A percentile compares a stretch with the other conserved stretches of the same genome.
Conservation (phyloP, 2,113 vertebrate genomes). For the Danio rerio region GRCz12tu NC_133181.1:36229001-36229500, state of each 20-base stretch:
- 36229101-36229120: slow-evolving; percentile 83
- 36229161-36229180: slow-evolving; percentile 97
- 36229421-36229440: background rate
- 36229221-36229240: slow-evolving; percentile 14
- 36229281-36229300: background rate
- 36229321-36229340: background rate
- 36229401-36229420: background rate
- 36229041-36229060: too few species aligned
- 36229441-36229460: background rate
- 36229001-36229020: too few species aligned
- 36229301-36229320: background rate
- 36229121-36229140: slow-evolving; percentile 94
- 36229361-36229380: background rate
- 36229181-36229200: slow-evolving; percentile 97
- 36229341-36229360: slow-evolving; percentile 1
- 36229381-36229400: slow-evolving; percentile 32
- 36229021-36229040: too few species aligned
- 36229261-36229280: background rate
- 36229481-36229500: slow-evolving; percentile 31
- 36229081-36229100: too few species aligned
- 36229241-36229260: background rate
- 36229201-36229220: slow-evolving; percentile 80
- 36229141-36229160: slow-evolving; percentile 94
- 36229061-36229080: too few species aligned
- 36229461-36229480: slow-evolving; percentile 16